Conservation (phyloP, 2,888 invertebrate species). For the Palloptera scutellata region DNA sequence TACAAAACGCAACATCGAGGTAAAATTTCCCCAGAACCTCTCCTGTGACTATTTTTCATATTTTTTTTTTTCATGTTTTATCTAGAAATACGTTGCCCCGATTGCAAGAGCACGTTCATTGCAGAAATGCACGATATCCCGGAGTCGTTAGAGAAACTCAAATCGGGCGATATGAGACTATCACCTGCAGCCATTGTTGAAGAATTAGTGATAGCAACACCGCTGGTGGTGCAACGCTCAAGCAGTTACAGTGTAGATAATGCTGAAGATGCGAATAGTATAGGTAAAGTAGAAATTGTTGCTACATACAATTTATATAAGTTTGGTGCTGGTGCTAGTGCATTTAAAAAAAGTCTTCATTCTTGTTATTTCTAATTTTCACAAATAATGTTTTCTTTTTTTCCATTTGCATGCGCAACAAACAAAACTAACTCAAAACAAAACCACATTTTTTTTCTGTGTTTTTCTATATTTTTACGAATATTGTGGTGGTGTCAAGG, state of each 20-base stretch:
- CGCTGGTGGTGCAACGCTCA: slow-evolving; percentile 33
- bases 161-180: slow-evolving; percentile 37
- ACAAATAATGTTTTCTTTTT: slow-evolving; percentile 38
- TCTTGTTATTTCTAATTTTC: slow-evolving; percentile 5
- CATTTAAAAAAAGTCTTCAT: background rate
- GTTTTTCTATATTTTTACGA: slow-evolving; percentile 41
- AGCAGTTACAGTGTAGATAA: slow-evolving; percentile 12
- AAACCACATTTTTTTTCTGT: slow-evolving; percentile 43
- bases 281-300: slow-evolving; percentile 46
- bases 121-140: slow-evolving; percentile 59
- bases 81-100: slow-evolving; percentile 66
- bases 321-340: slow-evolving; percentile 27
- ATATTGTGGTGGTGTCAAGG: slow-evolving; percentile 40
- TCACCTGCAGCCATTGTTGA: slow-evolving; percentile 54
- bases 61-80: background rate
- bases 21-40: slow-evolving; percentile 29
- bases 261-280: slow-evolving; percentile 53
- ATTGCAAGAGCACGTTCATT: slow-evolving; percentile 70
- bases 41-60: too few species aligned
- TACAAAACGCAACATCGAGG: slow-evolving; percentile 48
- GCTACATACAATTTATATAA: background rate
- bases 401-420: slow-evolving; percentile 50
- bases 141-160: slow-evolving; percentile 17
- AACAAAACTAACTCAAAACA: slow-evolving; percentile 42
- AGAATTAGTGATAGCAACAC: slow-evolving; percentile 42